Evolutionary conservation across 2,113 vertebrate genomes (phyloP).

Genomic region (Microtus oregoni): DNA sequence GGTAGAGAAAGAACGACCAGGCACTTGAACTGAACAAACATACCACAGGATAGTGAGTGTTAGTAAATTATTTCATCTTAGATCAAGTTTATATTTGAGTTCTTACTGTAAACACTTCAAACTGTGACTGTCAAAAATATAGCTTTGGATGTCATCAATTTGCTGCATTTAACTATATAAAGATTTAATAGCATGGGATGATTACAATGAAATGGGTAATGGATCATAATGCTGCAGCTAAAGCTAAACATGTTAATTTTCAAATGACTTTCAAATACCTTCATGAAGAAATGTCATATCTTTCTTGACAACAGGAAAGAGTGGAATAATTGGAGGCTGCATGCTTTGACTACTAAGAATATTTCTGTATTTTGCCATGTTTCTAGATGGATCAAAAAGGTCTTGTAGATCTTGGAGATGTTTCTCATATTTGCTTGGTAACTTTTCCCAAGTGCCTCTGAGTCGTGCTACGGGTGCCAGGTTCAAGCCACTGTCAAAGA

Average conservation of each 20-base stretch:
- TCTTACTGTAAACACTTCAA: neutral
- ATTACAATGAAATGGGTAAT: constrained; percentile 7
- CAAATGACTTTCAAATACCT: constrained; percentile 87
- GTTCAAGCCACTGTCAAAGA: constrained; percentile 93
- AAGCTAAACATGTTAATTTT: constrained; percentile 50
- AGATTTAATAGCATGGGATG: constrained; percentile 21
- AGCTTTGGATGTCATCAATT: constrained; percentile 16
- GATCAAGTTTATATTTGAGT: neutral
- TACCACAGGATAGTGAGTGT: neutral
- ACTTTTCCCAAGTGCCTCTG: constrained; percentile 96
- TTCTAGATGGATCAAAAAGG: constrained; percentile 97
- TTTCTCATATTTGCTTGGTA: constrained; percentile 98
- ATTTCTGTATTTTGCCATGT: constrained; percentile 99
- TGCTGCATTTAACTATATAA: neutral
- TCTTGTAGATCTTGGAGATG: constrained; percentile 97
- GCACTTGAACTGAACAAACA: neutral
- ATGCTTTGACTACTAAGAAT: constrained; percentile 98
- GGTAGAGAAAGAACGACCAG: neutral
- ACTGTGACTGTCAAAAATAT: constrained; percentile 5
- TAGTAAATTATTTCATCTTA: constrained; percentile 1
- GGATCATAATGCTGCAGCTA: constrained; percentile 26
- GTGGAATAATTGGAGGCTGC: constrained; percentile 98
- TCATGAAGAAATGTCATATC: constrained; percentile 99
- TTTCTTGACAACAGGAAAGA: constrained; percentile 99
- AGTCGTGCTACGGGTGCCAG: constrained; percentile 95